Conservation (phyloP, 1,140 invertebrate species). For the Zaprionus tsacasi region DNA sequence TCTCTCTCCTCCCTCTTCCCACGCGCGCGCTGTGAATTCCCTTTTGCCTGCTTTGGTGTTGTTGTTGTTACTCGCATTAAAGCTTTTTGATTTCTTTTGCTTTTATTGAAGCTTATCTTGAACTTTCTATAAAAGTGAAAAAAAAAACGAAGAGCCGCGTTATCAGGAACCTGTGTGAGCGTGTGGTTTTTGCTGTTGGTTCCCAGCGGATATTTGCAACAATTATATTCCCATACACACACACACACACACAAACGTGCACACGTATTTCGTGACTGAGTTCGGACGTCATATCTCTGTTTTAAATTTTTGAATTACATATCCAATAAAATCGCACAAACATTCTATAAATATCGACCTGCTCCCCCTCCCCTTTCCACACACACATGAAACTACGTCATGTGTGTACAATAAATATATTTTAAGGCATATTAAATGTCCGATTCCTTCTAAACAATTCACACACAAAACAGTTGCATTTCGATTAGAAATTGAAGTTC, state of each 20-base stretch:
- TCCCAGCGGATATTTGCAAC: constrained; percentile 25
- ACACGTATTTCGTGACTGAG: constrained; percentile 8
- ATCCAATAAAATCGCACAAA: constrained; percentile 53
- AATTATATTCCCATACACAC: constrained; percentile 1
- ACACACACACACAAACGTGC: not conserved
- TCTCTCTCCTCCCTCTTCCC: not conserved
- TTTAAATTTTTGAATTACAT: constrained; percentile 48
- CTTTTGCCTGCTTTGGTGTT: constrained; percentile 7
- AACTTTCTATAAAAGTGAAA: constrained; percentile 9
- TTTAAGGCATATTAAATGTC: constrained; percentile 4
- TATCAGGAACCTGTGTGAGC: not conserved
- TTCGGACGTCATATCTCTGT: constrained; percentile 36
- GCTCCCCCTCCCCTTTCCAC: not conserved
- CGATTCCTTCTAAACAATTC: not conserved
- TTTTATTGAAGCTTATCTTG: constrained; percentile 15
- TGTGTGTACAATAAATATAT: not conserved
- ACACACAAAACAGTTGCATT: constrained; percentile 3
- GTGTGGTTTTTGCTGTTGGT: constrained; percentile 11
- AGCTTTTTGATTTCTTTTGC: constrained; percentile 7
- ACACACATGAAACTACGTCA: constrained; percentile 19
- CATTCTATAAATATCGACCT: constrained; percentile 51
- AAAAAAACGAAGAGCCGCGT: not conserved
- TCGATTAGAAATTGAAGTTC: constrained; percentile 1
- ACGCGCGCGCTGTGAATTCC: not conserved
- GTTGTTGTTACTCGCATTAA: not conserved